phyloP scores from a whole-genome alignment of 2,888 invertebrate species.

The Baronia brevicornis region DNA sequence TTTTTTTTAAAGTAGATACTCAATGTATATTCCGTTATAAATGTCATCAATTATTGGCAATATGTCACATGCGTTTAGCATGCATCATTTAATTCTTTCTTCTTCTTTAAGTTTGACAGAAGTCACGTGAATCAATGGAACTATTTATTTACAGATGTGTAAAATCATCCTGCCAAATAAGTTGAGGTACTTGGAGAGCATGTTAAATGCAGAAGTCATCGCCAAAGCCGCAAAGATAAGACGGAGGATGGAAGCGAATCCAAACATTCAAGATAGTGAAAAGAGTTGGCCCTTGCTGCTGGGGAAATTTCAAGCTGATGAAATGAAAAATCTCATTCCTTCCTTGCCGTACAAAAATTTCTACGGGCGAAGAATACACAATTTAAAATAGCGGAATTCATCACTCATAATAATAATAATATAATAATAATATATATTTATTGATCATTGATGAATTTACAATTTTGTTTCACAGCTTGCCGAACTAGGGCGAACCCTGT shows the following conservation, averaged over 20 bases:
- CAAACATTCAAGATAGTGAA: slow-evolving; percentile 45
- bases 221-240: slow-evolving; percentile 61
- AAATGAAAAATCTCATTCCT: slow-evolving; percentile 26
- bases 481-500: no score
- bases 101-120: background rate
- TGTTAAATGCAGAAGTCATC: slow-evolving; percentile 60
- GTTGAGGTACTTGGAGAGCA: slow-evolving; percentile 60
- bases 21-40: no score
- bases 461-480: no score
- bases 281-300: slow-evolving; percentile 57
- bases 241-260: slow-evolving; percentile 52
- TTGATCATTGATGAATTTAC: no score
- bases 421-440: no score
- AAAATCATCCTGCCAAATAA: slow-evolving; percentile 64
- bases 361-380: slow-evolving; percentile 31
- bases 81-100: no score
- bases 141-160: slow-evolving; percentile 36
- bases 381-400: slow-evolving; percentile 6
- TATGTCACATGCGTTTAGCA: no score
- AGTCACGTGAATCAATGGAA: background rate
- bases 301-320: slow-evolving; percentile 49
- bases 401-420: no score
- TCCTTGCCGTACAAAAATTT: slow-evolving; percentile 30
- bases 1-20: no score
- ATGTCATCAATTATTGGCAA: no score